Base-by-base conservation (phyloP, 2,797 vertebrate species). In the Argya squamiceps region DNA sequence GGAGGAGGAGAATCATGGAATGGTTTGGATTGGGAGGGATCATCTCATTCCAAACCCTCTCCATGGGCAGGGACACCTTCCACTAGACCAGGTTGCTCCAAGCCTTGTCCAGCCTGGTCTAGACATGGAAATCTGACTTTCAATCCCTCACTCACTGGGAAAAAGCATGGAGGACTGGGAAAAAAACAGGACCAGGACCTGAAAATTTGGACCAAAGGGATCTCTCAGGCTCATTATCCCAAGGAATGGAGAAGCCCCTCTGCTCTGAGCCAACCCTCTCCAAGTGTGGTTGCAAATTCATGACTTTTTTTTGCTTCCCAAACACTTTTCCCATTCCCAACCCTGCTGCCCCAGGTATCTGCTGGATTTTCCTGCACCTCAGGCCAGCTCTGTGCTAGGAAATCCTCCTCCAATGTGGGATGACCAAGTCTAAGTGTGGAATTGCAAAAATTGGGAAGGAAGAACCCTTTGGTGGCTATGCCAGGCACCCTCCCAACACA, bases 401-500 rank as follows among this genome's bases (percentile, higher is more conserved):
- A 88, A 49, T 53, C 32, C 65, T 94, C 32, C 39, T 32, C 29
- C 29, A 41, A 1, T 0, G 1, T 4, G 11, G 18, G 15, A 58
- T 1, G 2, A 27, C 30, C 8, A 49, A 59, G 11, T 41, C 29
- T 20, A 29, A 70, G 6, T 1, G 30, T 20, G 65, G 37, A 76
- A 49, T 10, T 60, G 19, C 37, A 52, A 70, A 70, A 49, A 9
- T 0, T 15, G 20, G 13, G 27, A 21, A 88, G 26, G 32, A 94
- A 46, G 7, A 46, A 10, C 11, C 19, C 65, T 60, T 73, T n/a
- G 39, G 15, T 36, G 23, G 9, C 58, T 37, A 3, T 55, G 26
- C 6, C 5, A 2, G 17, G 2, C 12, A 7, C 9, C 2, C 3
- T 30, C 32, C 7, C n/a, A 63, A 22, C 11, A 59, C 9, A 12